These are phyloP conservation scores for Entomobrya multifasciata DNA, from an alignment of 2,888 invertebrate species.

Conservation along the genomic window DNA sequence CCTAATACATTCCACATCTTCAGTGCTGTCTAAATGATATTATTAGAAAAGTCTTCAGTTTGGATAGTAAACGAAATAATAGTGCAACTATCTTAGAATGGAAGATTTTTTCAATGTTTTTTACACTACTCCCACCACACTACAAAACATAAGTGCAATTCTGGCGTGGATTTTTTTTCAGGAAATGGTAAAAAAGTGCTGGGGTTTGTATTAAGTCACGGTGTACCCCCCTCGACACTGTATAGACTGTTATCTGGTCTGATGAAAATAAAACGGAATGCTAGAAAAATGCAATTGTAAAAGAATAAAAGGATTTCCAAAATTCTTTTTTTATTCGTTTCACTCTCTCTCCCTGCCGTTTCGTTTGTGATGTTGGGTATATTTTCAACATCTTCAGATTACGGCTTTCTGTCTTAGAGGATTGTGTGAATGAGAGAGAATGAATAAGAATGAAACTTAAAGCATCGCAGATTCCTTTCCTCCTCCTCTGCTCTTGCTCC, in stretches of 20 bases:
- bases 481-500: conserved; percentile 9
- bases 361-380: conserved; percentile 1
- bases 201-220: too few relatives aligned
- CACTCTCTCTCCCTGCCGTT: conserved; percentile 23
- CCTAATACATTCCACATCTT: conserved; percentile 19
- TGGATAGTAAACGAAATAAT: too few relatives aligned
- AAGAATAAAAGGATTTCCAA: conserved; percentile 71
- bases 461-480: conserved; percentile 51
- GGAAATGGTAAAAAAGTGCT: conserved; percentile 33
- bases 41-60: not conserved
- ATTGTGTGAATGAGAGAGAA: conserved; percentile 60
- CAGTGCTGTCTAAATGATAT: conserved; percentile 3
- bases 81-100: too few relatives aligned
- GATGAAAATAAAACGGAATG: conserved; percentile 59
- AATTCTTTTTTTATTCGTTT: conserved; percentile 67
- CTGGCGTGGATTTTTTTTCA: conserved; percentile 8
- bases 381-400: conserved; percentile 51
- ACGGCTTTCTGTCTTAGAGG: conserved; percentile 43
- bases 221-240: conserved; percentile 20
- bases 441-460: conserved; percentile 63
- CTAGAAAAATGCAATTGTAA: conserved; percentile 68
- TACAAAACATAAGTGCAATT: conserved; percentile 15
- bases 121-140: too few relatives aligned
- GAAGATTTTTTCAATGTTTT: too few relatives aligned
- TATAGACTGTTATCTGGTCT: not conserved